These are phyloP conservation scores for Percina caprodes DNA, from an alignment of 2,113 vertebrate species.

Conservation along the genomic window DNA sequence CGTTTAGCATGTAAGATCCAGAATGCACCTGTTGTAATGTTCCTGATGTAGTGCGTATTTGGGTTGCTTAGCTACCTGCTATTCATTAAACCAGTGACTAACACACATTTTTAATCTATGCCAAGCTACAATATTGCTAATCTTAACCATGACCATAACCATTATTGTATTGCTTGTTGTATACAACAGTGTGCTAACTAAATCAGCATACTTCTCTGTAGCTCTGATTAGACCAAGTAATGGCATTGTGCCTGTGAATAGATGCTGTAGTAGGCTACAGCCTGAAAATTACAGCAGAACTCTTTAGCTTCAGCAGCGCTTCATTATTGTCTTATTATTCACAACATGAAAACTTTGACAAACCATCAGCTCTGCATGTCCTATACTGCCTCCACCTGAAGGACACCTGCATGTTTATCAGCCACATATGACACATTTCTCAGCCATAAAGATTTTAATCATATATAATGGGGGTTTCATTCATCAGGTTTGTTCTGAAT, in stretches of 20 bases:
- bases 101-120: not conserved
- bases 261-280: no score
- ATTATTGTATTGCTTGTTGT: not conserved
- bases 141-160: not conserved
- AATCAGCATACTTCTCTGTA: no score
- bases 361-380: not conserved
- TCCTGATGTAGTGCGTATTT: no score
- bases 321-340: not conserved
- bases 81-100: not conserved
- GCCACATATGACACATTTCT: not conserved
- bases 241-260: no score
- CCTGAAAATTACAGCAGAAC: no score
- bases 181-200: no score
- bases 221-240: no score
- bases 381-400: conserved; percentile 49
- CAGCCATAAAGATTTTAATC: not conserved
- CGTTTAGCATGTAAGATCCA: not conserved
- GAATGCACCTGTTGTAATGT: not conserved
- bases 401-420: conserved; percentile 11
- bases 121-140: not conserved
- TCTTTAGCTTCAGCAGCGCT: rapidly evolving
- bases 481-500: not conserved
- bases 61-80: no score
- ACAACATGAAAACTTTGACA: not conserved
- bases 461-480: not conserved